A percentile compares a stretch with the other conserved stretches of the same genome.
Evolutionary conservation across 1,140 invertebrate species (phyloP).

Genomic region (Schlechtendalia chinensis): DNA sequence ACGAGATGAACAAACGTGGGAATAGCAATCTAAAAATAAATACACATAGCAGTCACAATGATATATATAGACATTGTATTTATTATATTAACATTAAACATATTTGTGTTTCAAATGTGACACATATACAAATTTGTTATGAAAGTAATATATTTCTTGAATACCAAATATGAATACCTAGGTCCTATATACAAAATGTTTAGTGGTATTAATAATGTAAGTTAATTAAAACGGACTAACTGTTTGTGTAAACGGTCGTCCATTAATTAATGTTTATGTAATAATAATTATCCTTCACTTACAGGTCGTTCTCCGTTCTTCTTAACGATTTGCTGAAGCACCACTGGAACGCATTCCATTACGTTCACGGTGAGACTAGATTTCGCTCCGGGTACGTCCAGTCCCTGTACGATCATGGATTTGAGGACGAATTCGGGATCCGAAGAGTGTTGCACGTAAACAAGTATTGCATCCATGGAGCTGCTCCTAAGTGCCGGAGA

Average conservation of each 20-base stretch:
- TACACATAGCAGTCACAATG: too few species aligned
- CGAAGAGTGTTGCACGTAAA: conserved; percentile 64
- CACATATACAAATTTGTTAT: too few species aligned
- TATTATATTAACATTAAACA: too few species aligned
- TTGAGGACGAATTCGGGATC: conserved; percentile 62
- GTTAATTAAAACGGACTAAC: too few species aligned
- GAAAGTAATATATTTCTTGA: too few species aligned
- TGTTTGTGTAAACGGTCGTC: too few species aligned
- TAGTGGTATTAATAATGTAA: too few species aligned
- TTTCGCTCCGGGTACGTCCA: conserved; percentile 57
- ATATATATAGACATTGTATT: not conserved
- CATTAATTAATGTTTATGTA: too few species aligned
- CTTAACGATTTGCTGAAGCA: conserved; percentile 53
- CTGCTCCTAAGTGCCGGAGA: conserved; percentile 75
- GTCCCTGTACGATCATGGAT: conserved; percentile 65
- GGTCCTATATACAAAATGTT: too few species aligned
- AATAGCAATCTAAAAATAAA: conserved; percentile 24
- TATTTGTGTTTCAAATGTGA: too few species aligned
- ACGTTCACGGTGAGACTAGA: conserved; percentile 52
- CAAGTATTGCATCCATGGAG: conserved; percentile 67
- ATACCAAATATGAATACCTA: too few species aligned
- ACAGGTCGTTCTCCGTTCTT: conserved; percentile 38
- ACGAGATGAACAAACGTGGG: conserved; percentile 56
- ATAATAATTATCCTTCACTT: not conserved
- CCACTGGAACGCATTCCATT: conserved; percentile 56